Base-by-base conservation (phyloP, 2,888 invertebrate species). In the Diadegma fenestrale region DNA sequence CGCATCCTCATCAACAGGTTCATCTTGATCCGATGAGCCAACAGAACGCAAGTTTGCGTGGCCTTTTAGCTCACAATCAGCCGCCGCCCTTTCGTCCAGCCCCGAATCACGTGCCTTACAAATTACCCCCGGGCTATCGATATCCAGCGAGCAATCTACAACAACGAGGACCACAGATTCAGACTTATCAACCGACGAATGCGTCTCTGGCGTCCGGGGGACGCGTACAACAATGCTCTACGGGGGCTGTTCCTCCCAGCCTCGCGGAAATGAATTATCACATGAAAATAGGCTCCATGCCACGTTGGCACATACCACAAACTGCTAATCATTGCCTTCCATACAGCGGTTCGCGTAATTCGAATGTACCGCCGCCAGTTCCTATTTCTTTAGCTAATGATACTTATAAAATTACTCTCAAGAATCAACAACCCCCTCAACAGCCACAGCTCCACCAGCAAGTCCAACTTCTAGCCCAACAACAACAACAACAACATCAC, bases 291-390 rank as follows among this genome's bases (percentile, higher is more conserved):
- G 78, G 84, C 43, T 51, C 93, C 93, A 94, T 95, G 93, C 94
- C 90, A 19, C 96, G 97, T 92, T 97, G 97, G 97, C 97, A 97
- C 94, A 97, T 96, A 89, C 97, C 96, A 79, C 96, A 96, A 91
- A 95, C 96, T 86, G 90, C 89, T 0, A 93, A 89, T 88, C 86
- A 90, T 82, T 87, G 89, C 80, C 88, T 90, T 84, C 90, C 91
- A 48, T 91, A 88, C 84, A 88, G 89, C 69, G 84, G 86, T 3
- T 72, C 89, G 5, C 80, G 87, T 76, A 85, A 85, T 61, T 64
- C 82, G 10, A 45, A 69, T 45, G 51, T 76, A 7, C 87, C 89
- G 33, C 76, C 91, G 54, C 86, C 91, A 87, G 90, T 90, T 88
- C 90, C 92, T 88, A 87, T 89, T 45, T 80, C 86, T n/a, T 12